A percentile compares a stretch with the other conserved stretches of the same genome.
Conservation (phyloP, 2,888 invertebrate species). For the Belgica antarctica region DNA sequence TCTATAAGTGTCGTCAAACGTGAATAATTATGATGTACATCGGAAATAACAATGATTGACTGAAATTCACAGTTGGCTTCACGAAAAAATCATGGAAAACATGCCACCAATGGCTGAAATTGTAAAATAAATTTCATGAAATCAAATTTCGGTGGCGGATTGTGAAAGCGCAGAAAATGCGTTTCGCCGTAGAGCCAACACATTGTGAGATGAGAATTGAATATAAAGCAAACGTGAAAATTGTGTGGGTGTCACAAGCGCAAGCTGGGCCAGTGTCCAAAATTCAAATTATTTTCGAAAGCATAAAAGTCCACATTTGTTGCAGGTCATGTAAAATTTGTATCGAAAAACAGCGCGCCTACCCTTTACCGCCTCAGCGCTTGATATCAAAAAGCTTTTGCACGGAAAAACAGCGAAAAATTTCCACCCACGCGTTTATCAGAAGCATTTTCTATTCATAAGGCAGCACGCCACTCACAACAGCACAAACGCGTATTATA, state of each 20-base stretch:
- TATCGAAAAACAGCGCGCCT: neutral
- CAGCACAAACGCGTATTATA: constrained; percentile 38
- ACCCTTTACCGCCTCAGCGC: too few species aligned
- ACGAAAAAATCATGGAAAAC: neutral
- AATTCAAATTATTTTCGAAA: neutral
- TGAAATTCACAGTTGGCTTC: neutral
- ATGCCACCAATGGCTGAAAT: too few species aligned
- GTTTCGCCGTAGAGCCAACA: too few species aligned
- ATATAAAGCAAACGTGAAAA: neutral
- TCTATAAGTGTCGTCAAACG: neutral
- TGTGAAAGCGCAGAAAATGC: neutral
- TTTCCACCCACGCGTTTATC: constrained; percentile 14
- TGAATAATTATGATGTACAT: neutral
- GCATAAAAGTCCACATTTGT: neutral
- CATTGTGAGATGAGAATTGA: neutral
- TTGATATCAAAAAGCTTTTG: too few species aligned
- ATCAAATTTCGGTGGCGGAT: neutral
- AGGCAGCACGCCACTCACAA: constrained; percentile 43
- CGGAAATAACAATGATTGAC: neutral
- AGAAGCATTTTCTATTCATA: constrained; percentile 42
- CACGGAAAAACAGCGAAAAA: too few species aligned
- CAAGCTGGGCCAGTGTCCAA: neutral
- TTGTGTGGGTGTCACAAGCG: neutral
- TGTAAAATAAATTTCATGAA: neutral
- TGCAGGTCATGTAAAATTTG: neutral